Evolutionary conservation across 2,113 vertebrate genomes (phyloP).

Genomic region (Pogonocichla stellata): DNA sequence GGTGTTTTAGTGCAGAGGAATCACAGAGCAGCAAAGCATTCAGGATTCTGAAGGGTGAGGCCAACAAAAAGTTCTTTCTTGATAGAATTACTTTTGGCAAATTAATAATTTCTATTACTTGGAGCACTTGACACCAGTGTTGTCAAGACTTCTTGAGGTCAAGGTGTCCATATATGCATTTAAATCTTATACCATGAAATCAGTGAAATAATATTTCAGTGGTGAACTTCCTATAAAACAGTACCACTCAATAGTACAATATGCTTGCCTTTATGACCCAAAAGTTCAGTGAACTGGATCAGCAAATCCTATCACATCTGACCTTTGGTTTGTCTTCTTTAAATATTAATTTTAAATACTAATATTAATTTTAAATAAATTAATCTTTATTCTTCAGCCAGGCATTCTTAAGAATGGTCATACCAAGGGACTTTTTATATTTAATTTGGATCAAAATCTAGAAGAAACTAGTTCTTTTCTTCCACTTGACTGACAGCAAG

Average conservation of each 20-base stretch:
- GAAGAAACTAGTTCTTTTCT: background rate
- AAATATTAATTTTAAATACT: background rate
- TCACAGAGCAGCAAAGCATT: background rate
- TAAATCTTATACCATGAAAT: background rate
- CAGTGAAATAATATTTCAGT: background rate
- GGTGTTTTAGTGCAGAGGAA: background rate
- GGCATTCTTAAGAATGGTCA: background rate
- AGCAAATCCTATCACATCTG: background rate
- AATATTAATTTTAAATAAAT: background rate
- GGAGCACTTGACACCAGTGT: background rate
- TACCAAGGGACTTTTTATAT: background rate
- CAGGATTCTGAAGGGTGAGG: background rate
- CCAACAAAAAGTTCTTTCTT: background rate
- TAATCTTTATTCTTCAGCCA: background rate
- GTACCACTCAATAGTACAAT: background rate
- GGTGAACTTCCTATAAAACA: background rate
- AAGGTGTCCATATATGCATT: background rate
- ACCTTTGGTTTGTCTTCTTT: background rate
- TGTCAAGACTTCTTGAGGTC: background rate
- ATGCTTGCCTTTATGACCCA: background rate
- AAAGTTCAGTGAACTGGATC: background rate
- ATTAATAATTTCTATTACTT: background rate
- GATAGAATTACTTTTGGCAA: background rate
- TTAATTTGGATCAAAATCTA: background rate
- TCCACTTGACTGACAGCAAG: background rate